phyloP scores from a whole-genome alignment of 2,113 vertebrate species.

The Eptesicus fuscus region DNA sequence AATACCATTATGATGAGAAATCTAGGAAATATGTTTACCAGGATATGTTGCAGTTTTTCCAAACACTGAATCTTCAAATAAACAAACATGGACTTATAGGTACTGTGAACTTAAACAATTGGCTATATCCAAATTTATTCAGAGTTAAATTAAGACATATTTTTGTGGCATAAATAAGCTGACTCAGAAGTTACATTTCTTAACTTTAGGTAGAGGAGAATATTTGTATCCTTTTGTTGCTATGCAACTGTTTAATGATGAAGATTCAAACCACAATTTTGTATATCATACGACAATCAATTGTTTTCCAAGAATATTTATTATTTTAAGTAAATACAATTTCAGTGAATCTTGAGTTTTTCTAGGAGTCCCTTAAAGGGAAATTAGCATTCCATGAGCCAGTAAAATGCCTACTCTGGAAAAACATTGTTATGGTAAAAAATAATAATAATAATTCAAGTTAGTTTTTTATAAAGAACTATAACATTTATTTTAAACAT shows the following conservation, averaged over 20 bases:
- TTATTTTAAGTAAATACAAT: conserved; percentile 77
- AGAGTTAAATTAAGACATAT: conserved; percentile 69
- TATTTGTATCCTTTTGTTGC: conserved; percentile 88
- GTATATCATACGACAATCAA: conserved; percentile 86
- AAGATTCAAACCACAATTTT: conserved; percentile 77
- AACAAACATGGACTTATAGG: conserved; percentile 13
- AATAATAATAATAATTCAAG: conserved; percentile 70
- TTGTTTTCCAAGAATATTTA: conserved; percentile 85
- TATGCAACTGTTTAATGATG: conserved; percentile 89
- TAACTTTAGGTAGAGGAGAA: conserved; percentile 78
- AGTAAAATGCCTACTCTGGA: conserved; percentile 71
- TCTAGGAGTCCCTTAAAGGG: conserved; percentile 75
- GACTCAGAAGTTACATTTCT: conserved; percentile 71
- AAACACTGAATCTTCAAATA: conserved; percentile 46
- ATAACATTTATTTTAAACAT: conserved; percentile 70
- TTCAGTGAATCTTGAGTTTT: conserved; percentile 75
- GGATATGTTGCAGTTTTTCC: conserved; percentile 28
- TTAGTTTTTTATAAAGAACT: conserved; percentile 77
- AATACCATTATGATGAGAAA: conserved; percentile 12
- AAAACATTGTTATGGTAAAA: conserved; percentile 68
- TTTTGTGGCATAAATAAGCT: conserved; percentile 69
- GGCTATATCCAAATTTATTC: conserved; percentile 42
- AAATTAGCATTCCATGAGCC: conserved; percentile 78
- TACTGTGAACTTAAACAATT: conserved; percentile 51
- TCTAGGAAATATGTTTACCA: conserved; percentile 8